These are phyloP conservation scores for Gasterosteus aculeatus DNA, from an alignment of 2,113 vertebrate genomes.

Conservation along the genomic window DNA sequence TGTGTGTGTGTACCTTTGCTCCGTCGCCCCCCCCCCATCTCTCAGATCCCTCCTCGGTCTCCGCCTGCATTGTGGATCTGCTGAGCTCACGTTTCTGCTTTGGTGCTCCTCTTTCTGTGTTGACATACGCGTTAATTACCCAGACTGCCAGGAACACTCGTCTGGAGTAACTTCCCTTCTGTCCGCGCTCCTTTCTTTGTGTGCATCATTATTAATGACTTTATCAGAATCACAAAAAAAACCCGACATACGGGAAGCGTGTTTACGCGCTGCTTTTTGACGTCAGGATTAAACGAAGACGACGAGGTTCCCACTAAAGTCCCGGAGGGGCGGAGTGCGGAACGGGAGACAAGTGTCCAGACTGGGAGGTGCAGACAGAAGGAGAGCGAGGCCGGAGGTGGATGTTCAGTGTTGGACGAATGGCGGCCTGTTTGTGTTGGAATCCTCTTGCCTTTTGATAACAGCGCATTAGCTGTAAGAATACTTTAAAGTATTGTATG, in stretches of 20 bases:
- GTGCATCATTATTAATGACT: conserved; percentile 61
- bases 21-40: neutral
- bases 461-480: conserved; percentile 1
- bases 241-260: conserved; percentile 46
- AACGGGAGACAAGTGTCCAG: conserved; percentile 6
- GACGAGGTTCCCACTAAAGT: conserved; percentile 24
- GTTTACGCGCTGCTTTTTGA: conserved; percentile 35
- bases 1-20: conserved; percentile 53
- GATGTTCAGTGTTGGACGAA: conserved; percentile 65
- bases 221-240: conserved; percentile 42
- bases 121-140: conserved; percentile 85
- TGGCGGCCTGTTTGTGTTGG: conserved; percentile 62
- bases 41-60: conserved; percentile 39
- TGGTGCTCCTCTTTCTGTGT: conserved; percentile 74
- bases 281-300: conserved; percentile 42
- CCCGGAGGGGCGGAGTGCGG: too few species aligned
- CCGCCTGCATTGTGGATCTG: conserved; percentile 71
- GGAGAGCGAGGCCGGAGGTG: conserved; percentile 19
- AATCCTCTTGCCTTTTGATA: conserved; percentile 35
- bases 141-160: conserved; percentile 75
- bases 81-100: conserved; percentile 81
- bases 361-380: conserved; percentile 52
- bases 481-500: conserved; percentile 3
- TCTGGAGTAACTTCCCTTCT: conserved; percentile 68
- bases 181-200: conserved; percentile 42